phyloP scores from a whole-genome alignment of 2,888 invertebrate species.

The Hanleya hanleyi region DNA sequence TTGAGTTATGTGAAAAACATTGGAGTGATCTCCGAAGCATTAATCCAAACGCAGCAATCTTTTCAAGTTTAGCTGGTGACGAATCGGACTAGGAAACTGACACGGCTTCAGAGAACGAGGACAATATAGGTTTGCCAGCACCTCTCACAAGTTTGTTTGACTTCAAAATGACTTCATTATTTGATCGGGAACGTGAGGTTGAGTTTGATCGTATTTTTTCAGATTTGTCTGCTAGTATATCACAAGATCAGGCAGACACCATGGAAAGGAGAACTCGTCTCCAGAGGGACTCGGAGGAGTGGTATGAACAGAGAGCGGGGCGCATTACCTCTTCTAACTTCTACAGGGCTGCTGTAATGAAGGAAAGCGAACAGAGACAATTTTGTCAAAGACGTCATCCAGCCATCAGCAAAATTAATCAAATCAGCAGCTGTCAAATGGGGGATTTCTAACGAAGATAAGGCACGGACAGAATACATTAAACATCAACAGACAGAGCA shows the following conservation, averaged over 20 bases:
- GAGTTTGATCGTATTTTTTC: neutral
- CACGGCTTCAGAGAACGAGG: neutral
- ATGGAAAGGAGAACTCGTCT: neutral
- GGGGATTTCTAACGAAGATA: neutral
- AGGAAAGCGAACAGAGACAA: neutral
- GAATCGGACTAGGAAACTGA: neutral
- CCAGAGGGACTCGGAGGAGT: neutral
- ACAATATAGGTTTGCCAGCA: neutral
- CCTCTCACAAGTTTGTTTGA: neutral
- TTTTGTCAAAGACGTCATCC: neutral
- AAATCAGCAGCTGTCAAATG: neutral
- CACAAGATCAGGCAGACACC: neutral
- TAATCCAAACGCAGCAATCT: too few species aligned
- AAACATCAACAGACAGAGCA: neutral
- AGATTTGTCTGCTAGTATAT: neutral
- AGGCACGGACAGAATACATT: neutral
- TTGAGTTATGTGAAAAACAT: too few species aligned
- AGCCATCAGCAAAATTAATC: neutral
- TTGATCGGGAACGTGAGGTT: neutral
- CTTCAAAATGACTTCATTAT: too few species aligned
- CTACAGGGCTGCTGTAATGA: neutral
- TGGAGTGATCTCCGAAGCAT: too few species aligned
- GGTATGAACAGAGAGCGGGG: neutral
- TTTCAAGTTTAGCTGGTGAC: too few species aligned
- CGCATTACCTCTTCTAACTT: neutral